Base-by-base conservation (phyloP, 2,888 invertebrate species). In the Brenthis hecate region DNA sequence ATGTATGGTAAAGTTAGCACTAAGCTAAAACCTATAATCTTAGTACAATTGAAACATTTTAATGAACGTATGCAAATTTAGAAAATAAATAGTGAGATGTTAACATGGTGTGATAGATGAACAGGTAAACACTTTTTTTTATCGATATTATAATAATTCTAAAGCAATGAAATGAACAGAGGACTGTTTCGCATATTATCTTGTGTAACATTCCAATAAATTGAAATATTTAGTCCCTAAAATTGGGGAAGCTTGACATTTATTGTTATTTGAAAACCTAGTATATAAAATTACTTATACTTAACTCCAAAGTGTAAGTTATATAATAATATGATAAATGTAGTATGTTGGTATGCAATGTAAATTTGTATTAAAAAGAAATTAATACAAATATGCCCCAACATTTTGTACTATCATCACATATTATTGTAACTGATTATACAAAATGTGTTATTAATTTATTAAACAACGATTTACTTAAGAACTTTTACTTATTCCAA, bases 381-480 rank as follows among this genome's bases (percentile, higher is more conserved):
- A n/a, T 14, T 28, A 28, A 50, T 28, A 23, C 50, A 23, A 14
- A 6, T 50, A 28, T 50, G 28, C 28, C 50, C 53, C 36, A 53
- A 62, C 16, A 13, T 61, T 36, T 47, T 56, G 32, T 56, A 36
- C 48, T 19, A 51, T 56, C 48, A 56, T 50, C 56, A 65, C 64
- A 66, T 28, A 23, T 28, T 28, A 11, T 58, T 55, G 60, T 66
- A 70, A 64, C 50, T 64, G 69, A 60, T 50, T 68, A 64, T 67
- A 66, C 50, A 71, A 56, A 55, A 62, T 71, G 70, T 74, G 72
- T 73, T 74, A 66, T 73, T 75, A 72, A 75, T 74, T 73, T 76
- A 76, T 73, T 76, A 76, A 75, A 75, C 61, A 71, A 65, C 65
- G 55, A 57, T 67, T 50, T 65, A 58, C 23, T 62, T 43, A 16